These are phyloP conservation scores for Allolobophora icterica DNA, from an alignment of 2,888 invertebrate genomes.

Conservation along the genomic window DNA sequence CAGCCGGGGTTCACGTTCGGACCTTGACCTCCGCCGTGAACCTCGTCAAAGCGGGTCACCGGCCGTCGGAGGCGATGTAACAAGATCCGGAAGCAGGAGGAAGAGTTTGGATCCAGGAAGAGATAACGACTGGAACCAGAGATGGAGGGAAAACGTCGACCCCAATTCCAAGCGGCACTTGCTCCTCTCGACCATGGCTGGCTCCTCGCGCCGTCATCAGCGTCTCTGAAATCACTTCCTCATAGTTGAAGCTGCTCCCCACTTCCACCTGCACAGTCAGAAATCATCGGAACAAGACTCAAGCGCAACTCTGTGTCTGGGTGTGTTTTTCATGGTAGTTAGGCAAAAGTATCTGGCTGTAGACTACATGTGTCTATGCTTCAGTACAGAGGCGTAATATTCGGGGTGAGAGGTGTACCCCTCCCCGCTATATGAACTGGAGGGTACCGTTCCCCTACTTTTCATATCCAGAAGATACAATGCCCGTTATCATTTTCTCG, in stretches of 20 bases:
- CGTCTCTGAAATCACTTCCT: neutral
- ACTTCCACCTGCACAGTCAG: neutral
- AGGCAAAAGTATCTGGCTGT: too few relatives aligned
- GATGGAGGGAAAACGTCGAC: neutral
- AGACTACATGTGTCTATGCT: too few relatives aligned
- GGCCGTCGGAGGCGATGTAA: neutral
- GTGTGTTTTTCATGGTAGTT: neutral
- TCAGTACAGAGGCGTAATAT: too few relatives aligned
- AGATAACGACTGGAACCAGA: neutral
- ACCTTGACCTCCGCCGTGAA: neutral
- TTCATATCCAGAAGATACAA: too few relatives aligned
- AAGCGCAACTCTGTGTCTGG: neutral
- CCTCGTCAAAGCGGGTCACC: neutral
- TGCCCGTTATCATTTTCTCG: too few relatives aligned
- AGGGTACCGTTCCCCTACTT: too few relatives aligned
- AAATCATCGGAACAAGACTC: neutral
- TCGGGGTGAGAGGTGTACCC: too few relatives aligned
- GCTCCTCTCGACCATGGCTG: neutral
- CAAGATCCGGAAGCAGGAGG: neutral
- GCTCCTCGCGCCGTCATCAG: neutral
- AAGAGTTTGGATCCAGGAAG: neutral
- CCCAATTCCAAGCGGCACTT: neutral
- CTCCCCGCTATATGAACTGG: too few relatives aligned
- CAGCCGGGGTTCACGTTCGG: neutral
- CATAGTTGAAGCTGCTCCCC: neutral